Base-by-base conservation (phyloP, 1,140 invertebrate genomes). In the Glossosoma conforme region DNA sequence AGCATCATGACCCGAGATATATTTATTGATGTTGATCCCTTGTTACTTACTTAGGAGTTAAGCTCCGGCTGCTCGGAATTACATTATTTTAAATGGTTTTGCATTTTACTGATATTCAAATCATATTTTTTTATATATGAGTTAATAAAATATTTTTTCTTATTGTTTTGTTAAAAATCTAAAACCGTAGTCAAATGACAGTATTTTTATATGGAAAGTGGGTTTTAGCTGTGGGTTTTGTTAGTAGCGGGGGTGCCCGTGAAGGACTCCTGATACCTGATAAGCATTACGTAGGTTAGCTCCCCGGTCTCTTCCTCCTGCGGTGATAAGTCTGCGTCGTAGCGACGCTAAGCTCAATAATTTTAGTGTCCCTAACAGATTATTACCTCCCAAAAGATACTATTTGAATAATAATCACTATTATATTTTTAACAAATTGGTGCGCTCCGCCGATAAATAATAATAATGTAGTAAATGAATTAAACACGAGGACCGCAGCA, bases 201-300 rank as follows among this genome's bases (percentile, higher is more conserved):
- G 72, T 75, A 75, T 75, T 75, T 75, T 75, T 74, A 61, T 75
- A 74, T 70, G 63, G 66, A 71, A 68, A 72, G 70, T 71, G 72
- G 72, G 73, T 68, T 57, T 45, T 53, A 53, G 47, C 20, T 49
- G 55, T 56, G 44, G 42, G 33, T 57, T 44, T 45, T 57, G 54
- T 56, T 56, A 48, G 48, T 37, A 38, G 37, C 40, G 45, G 49
- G 48, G 59, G 58, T 60, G 62, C 61, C 64, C 61, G 52, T 56
- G 59, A 60, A 65, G 66, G 71, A 67, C 69, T 71, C 65, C 63
- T 70, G 65, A 68, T 74, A 72, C 65, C 63, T 72, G 65, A 68
- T 75, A 75, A 74, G 71, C 69, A 74, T 75, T 75, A 74, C 74
- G 71, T 75, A 75, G 71, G 72, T 75, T 75, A 55, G 45, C 48